These are phyloP conservation scores for Gallinago media DNA, from an alignment of 2,113 vertebrate genomes.

Conservation along the genomic window DNA sequence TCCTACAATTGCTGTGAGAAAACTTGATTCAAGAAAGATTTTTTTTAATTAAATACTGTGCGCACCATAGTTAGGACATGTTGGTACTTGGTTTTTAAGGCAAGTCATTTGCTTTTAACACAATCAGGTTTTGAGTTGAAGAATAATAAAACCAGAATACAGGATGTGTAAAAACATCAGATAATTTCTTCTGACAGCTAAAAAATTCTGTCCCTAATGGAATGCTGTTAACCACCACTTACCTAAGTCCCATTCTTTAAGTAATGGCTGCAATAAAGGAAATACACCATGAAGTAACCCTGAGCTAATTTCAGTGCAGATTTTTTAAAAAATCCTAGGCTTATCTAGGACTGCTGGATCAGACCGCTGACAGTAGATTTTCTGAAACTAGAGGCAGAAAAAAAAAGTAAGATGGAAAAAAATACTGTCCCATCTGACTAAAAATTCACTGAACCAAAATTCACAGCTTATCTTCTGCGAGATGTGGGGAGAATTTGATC, in stretches of 20 bases:
- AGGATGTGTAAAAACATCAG: background rate
- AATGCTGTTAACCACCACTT: background rate
- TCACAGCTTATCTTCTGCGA: conserved; percentile 1
- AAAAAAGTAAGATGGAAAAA: background rate
- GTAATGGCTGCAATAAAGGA: background rate
- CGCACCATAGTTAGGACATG: background rate
- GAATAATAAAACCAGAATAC: background rate
- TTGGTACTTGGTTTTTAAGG: background rate
- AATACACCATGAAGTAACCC: background rate
- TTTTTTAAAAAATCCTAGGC: background rate
- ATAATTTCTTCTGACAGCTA: background rate
- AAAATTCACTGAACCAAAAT: background rate
- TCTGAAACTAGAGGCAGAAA: background rate
- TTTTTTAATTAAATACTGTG: background rate
- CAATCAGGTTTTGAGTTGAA: background rate
- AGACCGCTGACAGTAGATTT: background rate
- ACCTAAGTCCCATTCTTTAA: background rate
- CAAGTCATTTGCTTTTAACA: background rate
- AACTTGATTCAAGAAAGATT: background rate
- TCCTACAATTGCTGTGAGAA: background rate
- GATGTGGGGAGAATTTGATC: background rate
- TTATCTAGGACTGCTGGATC: background rate
- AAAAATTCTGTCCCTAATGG: background rate
- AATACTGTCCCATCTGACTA: background rate
- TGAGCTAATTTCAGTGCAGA: background rate